Evolutionary conservation across 2,113 vertebrate species (phyloP).

Genomic region (Megaptera novaeangliae): DNA sequence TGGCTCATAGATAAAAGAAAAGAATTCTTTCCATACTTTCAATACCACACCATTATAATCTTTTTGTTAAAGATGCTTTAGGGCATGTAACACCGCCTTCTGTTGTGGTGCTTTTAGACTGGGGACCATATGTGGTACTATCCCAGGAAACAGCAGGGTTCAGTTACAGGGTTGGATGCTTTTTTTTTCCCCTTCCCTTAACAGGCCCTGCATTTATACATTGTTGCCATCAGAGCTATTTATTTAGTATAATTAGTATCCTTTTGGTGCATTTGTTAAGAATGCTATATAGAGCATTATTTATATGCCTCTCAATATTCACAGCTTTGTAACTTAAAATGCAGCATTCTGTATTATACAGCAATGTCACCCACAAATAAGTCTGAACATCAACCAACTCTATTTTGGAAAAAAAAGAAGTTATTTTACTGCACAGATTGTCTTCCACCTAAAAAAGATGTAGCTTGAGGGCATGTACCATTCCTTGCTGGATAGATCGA

Average conservation of each 20-base stretch:
- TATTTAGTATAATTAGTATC: conserved; percentile 21
- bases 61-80: background rate
- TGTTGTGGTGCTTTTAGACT: background rate
- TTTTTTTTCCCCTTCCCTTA: background rate
- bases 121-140: conserved; percentile 18
- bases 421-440: background rate
- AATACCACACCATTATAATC: background rate
- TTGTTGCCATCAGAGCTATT: background rate
- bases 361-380: background rate
- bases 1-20: conserved; percentile 31
- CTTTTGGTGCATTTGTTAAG: background rate
- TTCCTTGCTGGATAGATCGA: background rate
- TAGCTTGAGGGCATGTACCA: background rate
- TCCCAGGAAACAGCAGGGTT: conserved; percentile 50
- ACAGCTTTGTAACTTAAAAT: background rate
- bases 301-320: background rate
- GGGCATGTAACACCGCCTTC: background rate
- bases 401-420: background rate
- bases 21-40: background rate
- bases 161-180: background rate
- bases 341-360: background rate
- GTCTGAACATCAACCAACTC: background rate
- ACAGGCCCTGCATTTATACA: background rate
- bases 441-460: background rate
- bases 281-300: background rate